phyloP scores from a whole-genome alignment of 2,113 vertebrate genomes.

The Castor canadensis region DNA sequence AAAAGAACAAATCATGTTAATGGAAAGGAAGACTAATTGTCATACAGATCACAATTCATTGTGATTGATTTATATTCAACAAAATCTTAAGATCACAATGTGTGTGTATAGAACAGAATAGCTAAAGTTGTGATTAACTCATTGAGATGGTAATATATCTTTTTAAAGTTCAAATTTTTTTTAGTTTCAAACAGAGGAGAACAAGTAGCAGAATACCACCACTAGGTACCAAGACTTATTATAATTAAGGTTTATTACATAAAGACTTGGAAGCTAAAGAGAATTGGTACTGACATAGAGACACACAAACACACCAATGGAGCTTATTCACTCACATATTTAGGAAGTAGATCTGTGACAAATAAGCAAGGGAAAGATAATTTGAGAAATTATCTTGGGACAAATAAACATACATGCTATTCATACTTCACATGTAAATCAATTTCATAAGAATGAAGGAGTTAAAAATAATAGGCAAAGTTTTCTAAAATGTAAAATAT shows the following conservation, averaged over 20 bases:
- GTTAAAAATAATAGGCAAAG: neutral
- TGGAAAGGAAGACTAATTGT: neutral
- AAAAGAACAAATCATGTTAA: constrained; percentile 33
- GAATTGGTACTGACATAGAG: neutral
- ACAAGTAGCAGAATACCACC: neutral
- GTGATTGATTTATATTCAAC: constrained; percentile 15
- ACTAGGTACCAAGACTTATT: neutral
- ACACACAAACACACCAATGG: too few species aligned
- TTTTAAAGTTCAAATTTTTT: neutral
- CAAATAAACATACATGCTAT: neutral
- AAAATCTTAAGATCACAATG: neutral
- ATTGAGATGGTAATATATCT: neutral
- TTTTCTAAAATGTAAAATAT: neutral
- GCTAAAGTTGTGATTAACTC: neutral
- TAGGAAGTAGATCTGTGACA: neutral
- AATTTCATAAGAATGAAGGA: neutral
- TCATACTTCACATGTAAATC: neutral
- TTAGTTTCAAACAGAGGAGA: neutral
- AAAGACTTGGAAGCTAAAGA: neutral
- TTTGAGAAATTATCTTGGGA: neutral
- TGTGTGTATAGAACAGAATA: neutral
- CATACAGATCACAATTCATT: neutral
- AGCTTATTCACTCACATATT: neutral
- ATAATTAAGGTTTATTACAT: too few species aligned
- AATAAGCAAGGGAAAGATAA: neutral